Percentiles rank a stretch among this genome's conserved stretches.
These are phyloP conservation scores for Nasonia vitripennis DNA, from an alignment of 1,140 invertebrate species.

Conservation along the genomic window DNA sequence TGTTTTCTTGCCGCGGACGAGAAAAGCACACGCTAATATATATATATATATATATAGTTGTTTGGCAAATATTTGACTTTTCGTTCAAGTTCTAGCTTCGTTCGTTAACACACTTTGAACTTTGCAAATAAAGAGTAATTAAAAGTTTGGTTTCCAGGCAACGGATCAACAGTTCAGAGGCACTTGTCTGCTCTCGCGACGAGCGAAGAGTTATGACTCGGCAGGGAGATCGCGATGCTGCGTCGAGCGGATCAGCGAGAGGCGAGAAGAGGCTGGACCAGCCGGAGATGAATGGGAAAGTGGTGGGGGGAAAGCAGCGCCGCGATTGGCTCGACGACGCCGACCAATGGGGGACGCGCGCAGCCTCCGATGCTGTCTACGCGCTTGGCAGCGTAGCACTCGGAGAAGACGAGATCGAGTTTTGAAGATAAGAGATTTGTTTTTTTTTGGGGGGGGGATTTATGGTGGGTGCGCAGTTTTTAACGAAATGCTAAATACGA, in stretches of 20 bases:
- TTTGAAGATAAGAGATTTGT: too few species aligned
- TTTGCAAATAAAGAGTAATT: too few species aligned
- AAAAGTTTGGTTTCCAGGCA: too few species aligned
- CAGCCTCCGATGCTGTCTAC: constrained; percentile 53
- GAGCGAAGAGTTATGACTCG: not conserved
- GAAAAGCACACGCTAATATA: not conserved
- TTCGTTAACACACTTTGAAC: too few species aligned
- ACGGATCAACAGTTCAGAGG: not conserved
- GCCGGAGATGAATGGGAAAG: constrained; percentile 43
- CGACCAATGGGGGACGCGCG: constrained; percentile 68
- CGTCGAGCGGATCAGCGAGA: constrained; percentile 35
- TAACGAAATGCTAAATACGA: too few species aligned
- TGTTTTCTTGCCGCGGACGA: not conserved
- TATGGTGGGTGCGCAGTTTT: too few species aligned
- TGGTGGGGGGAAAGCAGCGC: constrained; percentile 59
- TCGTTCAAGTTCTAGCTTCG: not conserved
- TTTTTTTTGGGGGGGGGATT: too few species aligned
- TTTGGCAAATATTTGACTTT: not conserved
- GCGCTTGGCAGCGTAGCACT: not conserved
- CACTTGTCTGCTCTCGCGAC: not conserved
- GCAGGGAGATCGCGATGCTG: constrained; percentile 24
- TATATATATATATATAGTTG: too few species aligned
- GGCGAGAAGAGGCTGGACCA: constrained; percentile 68
- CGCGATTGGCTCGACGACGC: constrained; percentile 60
- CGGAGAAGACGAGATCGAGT: too few species aligned